These are phyloP conservation scores for Lycodopsis pacificus DNA, from an alignment of 2,797 vertebrate genomes.

Conservation along the genomic window DNA sequence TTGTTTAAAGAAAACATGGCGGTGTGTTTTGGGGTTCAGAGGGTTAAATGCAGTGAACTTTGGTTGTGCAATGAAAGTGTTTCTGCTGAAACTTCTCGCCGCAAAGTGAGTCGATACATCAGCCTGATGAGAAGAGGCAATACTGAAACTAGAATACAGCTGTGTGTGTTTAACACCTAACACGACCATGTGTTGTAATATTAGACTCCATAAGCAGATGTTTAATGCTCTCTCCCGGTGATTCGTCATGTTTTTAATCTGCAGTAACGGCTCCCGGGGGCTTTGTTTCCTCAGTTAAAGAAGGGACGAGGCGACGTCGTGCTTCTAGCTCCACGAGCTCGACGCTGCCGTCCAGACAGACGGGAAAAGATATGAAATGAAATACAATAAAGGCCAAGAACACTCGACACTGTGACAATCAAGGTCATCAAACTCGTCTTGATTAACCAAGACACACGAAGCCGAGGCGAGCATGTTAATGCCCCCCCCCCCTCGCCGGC, in stretches of 20 bases:
- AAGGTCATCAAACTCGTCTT: conserved; percentile 54
- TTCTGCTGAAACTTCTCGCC: conserved; percentile 53
- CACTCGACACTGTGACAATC: conserved; percentile 69
- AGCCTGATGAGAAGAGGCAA: conserved; percentile 53
- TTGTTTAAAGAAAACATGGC: too few relatives aligned
- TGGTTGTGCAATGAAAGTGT: conserved; percentile 55
- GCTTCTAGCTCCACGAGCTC: conserved; percentile 15
- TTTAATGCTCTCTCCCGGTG: conserved; percentile 34
- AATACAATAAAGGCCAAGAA: conserved; percentile 4
- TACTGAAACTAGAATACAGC: conserved; percentile 26
- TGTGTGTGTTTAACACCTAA: conserved; percentile 29
- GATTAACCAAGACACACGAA: conserved; percentile 42
- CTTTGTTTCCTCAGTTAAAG: too few relatives aligned
- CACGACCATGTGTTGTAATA: conserved; percentile 15
- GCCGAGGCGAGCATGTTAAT: neutral
- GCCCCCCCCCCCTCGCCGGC: neutral
- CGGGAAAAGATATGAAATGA: neutral
- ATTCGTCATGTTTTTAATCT: neutral
- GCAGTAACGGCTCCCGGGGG: neutral
- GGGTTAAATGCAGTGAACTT: conserved; percentile 22
- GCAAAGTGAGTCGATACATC: conserved; percentile 40
- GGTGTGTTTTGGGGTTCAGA: neutral
- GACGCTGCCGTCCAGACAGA: neutral
- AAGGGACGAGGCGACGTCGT: neutral
- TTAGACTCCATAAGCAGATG: conserved; percentile 36